Base-by-base conservation (phyloP, 2,113 vertebrate species). In the Pampusana beccarii region DNA sequence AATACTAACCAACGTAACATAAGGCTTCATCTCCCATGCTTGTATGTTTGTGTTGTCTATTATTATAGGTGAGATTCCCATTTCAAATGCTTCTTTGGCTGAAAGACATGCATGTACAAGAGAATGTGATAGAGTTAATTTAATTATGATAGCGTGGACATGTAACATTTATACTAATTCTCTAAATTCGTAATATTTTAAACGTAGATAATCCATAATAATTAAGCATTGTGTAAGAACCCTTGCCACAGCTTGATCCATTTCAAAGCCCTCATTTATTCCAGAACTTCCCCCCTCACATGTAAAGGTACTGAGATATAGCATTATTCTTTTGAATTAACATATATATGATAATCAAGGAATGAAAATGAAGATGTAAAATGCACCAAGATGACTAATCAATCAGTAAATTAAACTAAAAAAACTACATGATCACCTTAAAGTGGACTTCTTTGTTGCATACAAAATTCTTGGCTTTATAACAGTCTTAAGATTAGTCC, bases 31-130 rank as follows among this genome's bases (percentile, higher is more conserved):
- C 98, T 99, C 99, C 99, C 99, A 99, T 65, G 98, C 98, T 94
- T 99, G 99, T 97, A 99, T 98, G 94, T 99, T 99, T 96, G 99
- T 99, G 96, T 99, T 99, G 97, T 99, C 99, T 95, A 99, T 99
- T 96, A 99, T 99, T 97, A 99, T 98, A 69, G 99, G 99, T 86
- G 98, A 98, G 38, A 97, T 62, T n/a, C 97, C 97, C 89, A 97
- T 98, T 96, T 98, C 98, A 98, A 99, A 99, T 10, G 98, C 99
- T 96, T 99, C 98, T 97, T 98, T 99, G 88, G 99, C 99, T 99
- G 97, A 96, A 98, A 98, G 94, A 98, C 48, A 98, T 38, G 97
- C 3, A 20, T 4, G 19, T 25, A 71, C 60, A 95, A 77, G 62
- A 92, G 7, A 87, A 70, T 3, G 13, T 8, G 14, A 53, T 51